Evolutionary conservation across 1,140 invertebrate species (phyloP).

Genomic region (Papilio polytes): DNA sequence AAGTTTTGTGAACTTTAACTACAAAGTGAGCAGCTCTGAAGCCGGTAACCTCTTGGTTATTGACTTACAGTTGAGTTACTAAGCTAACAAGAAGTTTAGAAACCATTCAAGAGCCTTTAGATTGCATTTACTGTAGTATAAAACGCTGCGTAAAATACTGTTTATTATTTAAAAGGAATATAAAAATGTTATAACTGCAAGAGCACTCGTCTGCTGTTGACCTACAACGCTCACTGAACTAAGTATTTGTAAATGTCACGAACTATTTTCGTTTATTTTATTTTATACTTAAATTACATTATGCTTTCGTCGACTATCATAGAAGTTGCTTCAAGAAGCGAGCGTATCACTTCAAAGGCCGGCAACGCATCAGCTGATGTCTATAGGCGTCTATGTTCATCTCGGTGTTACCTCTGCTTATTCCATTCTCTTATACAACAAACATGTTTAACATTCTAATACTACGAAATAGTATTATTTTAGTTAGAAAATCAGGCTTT

Average conservation of each 20-base stretch:
- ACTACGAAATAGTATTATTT: no score
- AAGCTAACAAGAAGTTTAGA: slow-evolving; percentile 13
- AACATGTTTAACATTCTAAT: no score
- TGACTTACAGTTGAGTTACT: not conserved
- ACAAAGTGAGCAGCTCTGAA: slow-evolving; percentile 2
- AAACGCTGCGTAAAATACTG: not conserved
- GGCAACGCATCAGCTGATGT: no score
- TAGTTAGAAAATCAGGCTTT: no score
- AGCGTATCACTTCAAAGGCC: no score
- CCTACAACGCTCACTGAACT: not conserved
- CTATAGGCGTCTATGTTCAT: no score
- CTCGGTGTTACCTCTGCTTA: no score
- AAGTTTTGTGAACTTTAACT: slow-evolving; percentile 4
- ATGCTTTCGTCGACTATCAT: no score
- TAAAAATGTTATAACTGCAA: slow-evolving; percentile 1
- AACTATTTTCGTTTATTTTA: not conserved
- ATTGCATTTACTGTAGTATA: not conserved
- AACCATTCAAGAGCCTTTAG: not conserved
- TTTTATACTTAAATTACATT: not conserved
- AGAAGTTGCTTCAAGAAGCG: no score
- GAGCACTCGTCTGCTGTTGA: not conserved
- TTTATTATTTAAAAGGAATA: not conserved
- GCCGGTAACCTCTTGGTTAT: not conserved
- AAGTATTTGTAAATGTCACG: not conserved
- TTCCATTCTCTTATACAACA: no score